Conservation (phyloP, 1,140 invertebrate species). For the Bombus balteatus region DNA sequence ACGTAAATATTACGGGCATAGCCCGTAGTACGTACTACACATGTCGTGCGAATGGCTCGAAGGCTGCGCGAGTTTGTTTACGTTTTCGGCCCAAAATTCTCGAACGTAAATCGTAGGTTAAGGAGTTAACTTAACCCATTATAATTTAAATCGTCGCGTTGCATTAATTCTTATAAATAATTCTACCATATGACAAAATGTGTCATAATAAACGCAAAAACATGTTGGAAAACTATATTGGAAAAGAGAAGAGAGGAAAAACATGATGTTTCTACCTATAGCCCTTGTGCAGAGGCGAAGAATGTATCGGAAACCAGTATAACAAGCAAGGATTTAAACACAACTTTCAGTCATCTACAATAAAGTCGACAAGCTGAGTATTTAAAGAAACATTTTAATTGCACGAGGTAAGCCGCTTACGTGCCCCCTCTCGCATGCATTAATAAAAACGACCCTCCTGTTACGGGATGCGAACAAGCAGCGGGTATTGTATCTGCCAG, state of each 20-base stretch:
- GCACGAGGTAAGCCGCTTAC: slow-evolving; percentile 80
- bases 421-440: slow-evolving; percentile 69
- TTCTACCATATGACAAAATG: too few relatives aligned
- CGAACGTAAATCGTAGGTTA: too few relatives aligned
- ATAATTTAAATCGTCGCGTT: too few relatives aligned
- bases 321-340: slow-evolving; percentile 63
- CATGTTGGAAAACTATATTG: not conserved
- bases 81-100: too few relatives aligned
- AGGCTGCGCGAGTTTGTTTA: too few relatives aligned
- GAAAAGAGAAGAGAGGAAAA: not conserved
- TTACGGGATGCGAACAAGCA: slow-evolving; percentile 46
- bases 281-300: not conserved
- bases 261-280: not conserved
- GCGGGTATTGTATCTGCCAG: slow-evolving; percentile 43
- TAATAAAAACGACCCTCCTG: slow-evolving; percentile 75
- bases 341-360: slow-evolving; percentile 58
- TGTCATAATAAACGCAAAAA: not conserved
- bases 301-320: slow-evolving; percentile 24
- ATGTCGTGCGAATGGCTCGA: too few relatives aligned
- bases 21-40: too few relatives aligned
- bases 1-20: too few relatives aligned
- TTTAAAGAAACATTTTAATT: slow-evolving; percentile 82
- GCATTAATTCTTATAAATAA: too few relatives aligned
- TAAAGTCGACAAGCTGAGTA: slow-evolving; percentile 65
- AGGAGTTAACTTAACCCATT: too few relatives aligned